A percentile compares a stretch with the other conserved stretches of the same genome.
Conservation (phyloP, 2,113 vertebrate genomes). For the Aspidoscelis tigris region DNA sequence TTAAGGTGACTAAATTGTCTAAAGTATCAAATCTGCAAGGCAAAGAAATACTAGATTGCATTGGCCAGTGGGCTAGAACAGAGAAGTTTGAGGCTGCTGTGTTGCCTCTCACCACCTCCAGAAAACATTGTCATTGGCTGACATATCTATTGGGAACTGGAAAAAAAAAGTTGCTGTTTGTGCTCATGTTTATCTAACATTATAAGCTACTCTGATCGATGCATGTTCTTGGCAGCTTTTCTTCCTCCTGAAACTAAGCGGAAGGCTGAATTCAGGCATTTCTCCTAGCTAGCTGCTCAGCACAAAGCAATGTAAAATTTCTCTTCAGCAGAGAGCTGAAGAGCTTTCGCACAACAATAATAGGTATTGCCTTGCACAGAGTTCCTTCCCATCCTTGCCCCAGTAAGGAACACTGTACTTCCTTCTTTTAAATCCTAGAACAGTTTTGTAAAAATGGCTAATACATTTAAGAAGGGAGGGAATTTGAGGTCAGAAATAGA, state of each 20-base stretch:
- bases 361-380: background rate
- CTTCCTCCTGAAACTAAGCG: too few relatives aligned
- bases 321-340: background rate
- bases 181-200: background rate
- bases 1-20: background rate
- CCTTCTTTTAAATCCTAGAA: background rate
- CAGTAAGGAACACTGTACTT: background rate
- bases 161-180: background rate
- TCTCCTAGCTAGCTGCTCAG: background rate
- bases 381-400: background rate
- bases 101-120: background rate
- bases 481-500: conserved; percentile 6
- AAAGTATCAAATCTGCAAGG: background rate
- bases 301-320: background rate
- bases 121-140: background rate
- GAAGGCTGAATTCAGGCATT: too few relatives aligned
- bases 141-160: background rate
- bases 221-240: too few relatives aligned
- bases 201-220: background rate
- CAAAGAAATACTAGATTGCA: background rate
- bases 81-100: background rate
- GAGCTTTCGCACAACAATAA: background rate
- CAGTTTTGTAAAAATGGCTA: background rate
- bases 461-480: background rate
- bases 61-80: too few relatives aligned